A percentile compares a stretch with the other conserved stretches of the same genome.
Conservation (phyloP, 2,113 vertebrate genomes). For the Mohoua ochrocephala region DNA sequence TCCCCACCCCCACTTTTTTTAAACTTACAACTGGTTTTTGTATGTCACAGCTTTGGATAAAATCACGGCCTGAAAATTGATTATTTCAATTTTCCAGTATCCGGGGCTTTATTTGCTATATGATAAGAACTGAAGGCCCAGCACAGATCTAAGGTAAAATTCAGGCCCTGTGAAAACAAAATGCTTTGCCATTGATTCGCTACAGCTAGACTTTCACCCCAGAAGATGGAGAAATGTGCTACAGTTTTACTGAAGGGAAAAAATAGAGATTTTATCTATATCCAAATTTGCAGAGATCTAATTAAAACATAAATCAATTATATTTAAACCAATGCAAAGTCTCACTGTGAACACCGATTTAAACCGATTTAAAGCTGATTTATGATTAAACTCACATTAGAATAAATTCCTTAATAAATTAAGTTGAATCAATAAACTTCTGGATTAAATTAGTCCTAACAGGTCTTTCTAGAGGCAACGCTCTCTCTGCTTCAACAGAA, state of each 20-base stretch:
- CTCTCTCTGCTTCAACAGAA: background rate
- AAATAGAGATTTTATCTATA: background rate
- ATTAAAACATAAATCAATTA: background rate
- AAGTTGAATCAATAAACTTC: conserved; percentile 3
- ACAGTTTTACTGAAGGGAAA: background rate
- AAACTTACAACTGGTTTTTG: background rate
- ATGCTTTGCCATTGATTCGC: background rate
- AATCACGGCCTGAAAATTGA: conserved; percentile 8
- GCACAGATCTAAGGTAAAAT: background rate
- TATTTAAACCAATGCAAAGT: background rate
- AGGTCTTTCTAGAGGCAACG: background rate
- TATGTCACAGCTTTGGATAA: background rate
- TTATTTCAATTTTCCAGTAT: background rate
- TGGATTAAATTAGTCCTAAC: conserved; percentile 21
- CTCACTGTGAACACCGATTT: background rate
- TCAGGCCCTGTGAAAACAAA: background rate
- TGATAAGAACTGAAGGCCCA: background rate
- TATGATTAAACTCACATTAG: background rate
- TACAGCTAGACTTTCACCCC: background rate
- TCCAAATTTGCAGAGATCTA: background rate
- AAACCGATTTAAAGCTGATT: background rate
- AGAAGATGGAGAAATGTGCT: background rate
- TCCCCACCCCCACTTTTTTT: background rate
- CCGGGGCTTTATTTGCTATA: background rate
- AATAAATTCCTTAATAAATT: conserved; percentile 5